Base-by-base conservation (phyloP, 2,888 invertebrate genomes). In the Mystacides longicornis region DNA sequence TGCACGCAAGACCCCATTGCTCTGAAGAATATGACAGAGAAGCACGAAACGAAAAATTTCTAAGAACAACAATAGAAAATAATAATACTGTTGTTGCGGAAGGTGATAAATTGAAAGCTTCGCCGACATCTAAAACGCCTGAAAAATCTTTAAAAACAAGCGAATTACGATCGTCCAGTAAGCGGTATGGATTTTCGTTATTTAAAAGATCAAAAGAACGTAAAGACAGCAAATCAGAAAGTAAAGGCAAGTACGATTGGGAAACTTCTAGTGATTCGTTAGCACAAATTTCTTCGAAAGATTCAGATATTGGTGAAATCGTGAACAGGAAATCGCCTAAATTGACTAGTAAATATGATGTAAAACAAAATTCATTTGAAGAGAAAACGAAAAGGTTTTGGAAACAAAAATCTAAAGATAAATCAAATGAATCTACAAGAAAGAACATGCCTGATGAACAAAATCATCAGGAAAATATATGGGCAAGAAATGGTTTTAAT, bases 341-440 rank as follows among this genome's bases (percentile, higher is more conserved):
- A n/a, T n/a, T n/a, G n/a, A n/a, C n/a, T n/a, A 23, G 31, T 9
- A 16, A 16, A 9, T 43, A 21, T 2, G 48, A 47, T 7, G 3
- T 43, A 19, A 54, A 47, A 14, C 51, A 45, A 22, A 52, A 49
- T 4, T 49, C 54, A 16, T 54, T 54, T 27, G 54, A 57, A 19
- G 56, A 56, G 22, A 59, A 56, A 31, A 42, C 47, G 2, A 59
- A 56, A 23, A 54, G 37, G 7, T 53, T 59, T 21, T 51, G 42
- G 5, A 59, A 54, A 23, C 58, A 59, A 50, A 59, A 59, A 51
- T 55, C 55, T 14, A 59, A 54, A 49, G 58, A 59, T 5, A 55
- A 52, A 37, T 37, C 23, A 11, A 37, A 23, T 51, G 52, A 52
- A 16, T 31, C 55, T 1, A 11, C 45, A 1, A 49, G 58, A 23